phyloP scores from a whole-genome alignment of 2,888 invertebrate species.

The Acleris sparsana region DNA sequence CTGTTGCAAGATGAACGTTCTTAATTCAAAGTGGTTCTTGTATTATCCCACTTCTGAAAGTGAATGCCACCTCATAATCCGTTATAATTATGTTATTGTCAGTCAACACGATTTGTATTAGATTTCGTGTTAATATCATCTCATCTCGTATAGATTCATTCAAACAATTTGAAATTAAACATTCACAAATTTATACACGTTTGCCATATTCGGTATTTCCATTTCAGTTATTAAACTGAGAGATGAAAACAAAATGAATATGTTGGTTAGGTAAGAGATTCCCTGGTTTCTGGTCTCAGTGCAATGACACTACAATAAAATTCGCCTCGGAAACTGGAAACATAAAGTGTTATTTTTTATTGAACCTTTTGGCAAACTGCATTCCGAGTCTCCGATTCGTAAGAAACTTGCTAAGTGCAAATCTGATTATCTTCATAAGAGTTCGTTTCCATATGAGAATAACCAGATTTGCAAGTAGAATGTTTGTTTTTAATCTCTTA shows the following conservation, averaged over 20 bases:
- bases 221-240: neutral
- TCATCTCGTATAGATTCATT: constrained; percentile 5
- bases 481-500: constrained; percentile 25
- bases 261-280: constrained; percentile 48
- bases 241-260: constrained; percentile 59
- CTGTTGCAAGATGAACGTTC: constrained; percentile 6
- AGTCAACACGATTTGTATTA: constrained; percentile 1
- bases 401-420: constrained; percentile 48
- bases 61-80: neutral
- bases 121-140: constrained; percentile 8
- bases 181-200: constrained; percentile 1
- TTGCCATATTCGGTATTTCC: neutral
- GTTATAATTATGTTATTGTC: neutral
- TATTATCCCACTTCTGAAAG: constrained; percentile 5
- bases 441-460: constrained; percentile 20
- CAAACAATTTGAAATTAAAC: constrained; percentile 10
- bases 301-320: constrained; percentile 76
- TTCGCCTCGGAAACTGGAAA: constrained; percentile 74
- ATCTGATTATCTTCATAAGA: constrained; percentile 18
- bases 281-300: constrained; percentile 55
- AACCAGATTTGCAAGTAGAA: constrained; percentile 33
- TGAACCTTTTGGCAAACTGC: constrained; percentile 73
- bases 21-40: constrained; percentile 1
- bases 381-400: constrained; percentile 60
- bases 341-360: constrained; percentile 77